Evolutionary conservation across 2,888 invertebrate genomes (phyloP), one percentile per base, ranked within the genome.

Genomic region (Lycocerus yunnanus): DNA sequence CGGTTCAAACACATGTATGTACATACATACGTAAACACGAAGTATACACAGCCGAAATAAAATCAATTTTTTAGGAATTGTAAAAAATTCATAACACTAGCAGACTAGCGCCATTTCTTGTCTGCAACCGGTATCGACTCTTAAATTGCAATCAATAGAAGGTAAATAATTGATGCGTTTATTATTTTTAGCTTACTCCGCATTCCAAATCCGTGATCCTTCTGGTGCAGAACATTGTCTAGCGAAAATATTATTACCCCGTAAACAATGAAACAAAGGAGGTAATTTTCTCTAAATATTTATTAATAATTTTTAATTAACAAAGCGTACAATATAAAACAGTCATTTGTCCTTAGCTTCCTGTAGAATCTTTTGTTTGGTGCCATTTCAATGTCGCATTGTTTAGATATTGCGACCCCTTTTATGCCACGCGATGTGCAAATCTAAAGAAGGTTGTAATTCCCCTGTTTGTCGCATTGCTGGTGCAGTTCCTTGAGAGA

Each of bases 381-480:
- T 61, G 60, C 66, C 60, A 71, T 76, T 73, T 73, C 65, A 75
- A 63, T 72, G 70, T 71, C 71, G 75, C 66, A 72, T 74, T 76
- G 76, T 72, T 72, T 76, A 70, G 70, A 72, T 67, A 61, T 69
- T 69, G 69, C 72, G 72, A 66, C 69, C 72, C 66, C 74, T 69
- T 74, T 74, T 76, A 70, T 72, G 72, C 73, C 76, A 76, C 74
- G 74, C 76, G 76, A 76, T 73, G 76, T 74, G 72, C 74, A 74
- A 74, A 76, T 74, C 70, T 74, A 76, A 76, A 74, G 76, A 76
- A 74, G 72, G 76, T 76, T 76, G 76, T 76, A 76, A 74, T 68
- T 76, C 67, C 71, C 71, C 67, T 69, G 73, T 76, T 76, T 76
- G 76, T 76, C 76, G 76, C 76, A 76, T 43, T 76, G 76, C 76